Conservation (phyloP, 2,888 invertebrate species). For the Emmelina monodactyla region DNA sequence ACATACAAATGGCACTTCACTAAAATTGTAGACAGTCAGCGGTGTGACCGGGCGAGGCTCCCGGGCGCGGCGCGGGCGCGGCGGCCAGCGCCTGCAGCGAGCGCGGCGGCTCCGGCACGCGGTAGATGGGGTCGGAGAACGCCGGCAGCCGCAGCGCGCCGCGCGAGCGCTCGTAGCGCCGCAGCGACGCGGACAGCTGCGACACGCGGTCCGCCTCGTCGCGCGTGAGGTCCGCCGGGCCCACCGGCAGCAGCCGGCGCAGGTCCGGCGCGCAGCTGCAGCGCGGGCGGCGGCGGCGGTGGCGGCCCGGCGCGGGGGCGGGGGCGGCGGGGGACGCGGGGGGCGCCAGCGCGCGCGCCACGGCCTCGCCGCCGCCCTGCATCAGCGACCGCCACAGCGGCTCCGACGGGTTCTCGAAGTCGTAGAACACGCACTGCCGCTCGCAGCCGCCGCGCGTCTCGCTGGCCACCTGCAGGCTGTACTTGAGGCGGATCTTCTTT, state of each 20-base stretch:
- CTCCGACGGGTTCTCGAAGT: constrained; percentile 47
- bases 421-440: constrained; percentile 49
- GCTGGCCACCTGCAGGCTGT: constrained; percentile 50
- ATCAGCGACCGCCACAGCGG: constrained; percentile 41
- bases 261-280: background rate
- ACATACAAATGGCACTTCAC: too few species aligned
- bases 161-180: constrained; percentile 39
- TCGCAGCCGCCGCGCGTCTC: constrained; percentile 41
- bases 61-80: too few species aligned
- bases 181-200: constrained; percentile 39
- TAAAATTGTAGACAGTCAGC: too few species aligned
- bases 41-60: too few species aligned
- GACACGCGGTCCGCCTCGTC: constrained; percentile 44
- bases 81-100: constrained; percentile 32
- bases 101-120: constrained; percentile 40
- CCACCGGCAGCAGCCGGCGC: too few species aligned
- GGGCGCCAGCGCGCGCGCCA: constrained; percentile 30
- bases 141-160: constrained; percentile 44
- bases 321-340: background rate
- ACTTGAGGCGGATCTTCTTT: constrained; percentile 48
- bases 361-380: constrained; percentile 47
- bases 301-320: constrained; percentile 13
- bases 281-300: background rate
- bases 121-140: constrained; percentile 45
- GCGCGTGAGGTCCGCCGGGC: too few species aligned